phyloP scores from a whole-genome alignment of 2,888 invertebrate species.

The Zonitis immaculata region DNA sequence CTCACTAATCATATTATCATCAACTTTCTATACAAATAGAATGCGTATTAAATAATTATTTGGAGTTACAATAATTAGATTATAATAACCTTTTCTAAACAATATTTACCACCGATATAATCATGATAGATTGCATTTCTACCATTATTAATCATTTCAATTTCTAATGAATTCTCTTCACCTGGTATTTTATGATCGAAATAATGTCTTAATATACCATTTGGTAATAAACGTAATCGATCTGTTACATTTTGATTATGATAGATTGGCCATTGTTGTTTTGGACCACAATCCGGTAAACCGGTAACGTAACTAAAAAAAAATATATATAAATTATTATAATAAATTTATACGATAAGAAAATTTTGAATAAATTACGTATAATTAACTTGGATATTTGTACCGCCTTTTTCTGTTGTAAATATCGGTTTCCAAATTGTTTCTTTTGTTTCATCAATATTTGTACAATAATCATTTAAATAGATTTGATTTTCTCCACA shows the following conservation, averaged over 20 bases:
- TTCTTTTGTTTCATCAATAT: constrained; percentile 58
- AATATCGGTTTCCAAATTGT: constrained; percentile 60
- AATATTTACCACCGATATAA: constrained; percentile 71
- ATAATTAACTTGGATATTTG: constrained; percentile 53
- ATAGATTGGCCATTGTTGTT: constrained; percentile 65
- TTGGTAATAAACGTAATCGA: constrained; percentile 60
- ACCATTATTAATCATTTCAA: constrained; percentile 43
- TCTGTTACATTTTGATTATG: constrained; percentile 59
- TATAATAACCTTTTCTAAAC: constrained; percentile 66
- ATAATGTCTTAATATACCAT: constrained; percentile 70
- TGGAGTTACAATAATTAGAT: no score
- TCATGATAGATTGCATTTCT: constrained; percentile 61
- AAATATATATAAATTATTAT: no score
- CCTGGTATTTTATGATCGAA: constrained; percentile 55
- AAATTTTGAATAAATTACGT: no score
- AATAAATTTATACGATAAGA: no score
- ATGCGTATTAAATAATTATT: no score
- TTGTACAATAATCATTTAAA: constrained; percentile 62
- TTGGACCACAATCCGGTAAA: constrained; percentile 64
- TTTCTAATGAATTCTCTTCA: constrained; percentile 44
- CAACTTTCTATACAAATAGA: constrained; percentile 53
- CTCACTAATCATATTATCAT: constrained; percentile 55
- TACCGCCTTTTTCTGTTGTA: constrained; percentile 58
- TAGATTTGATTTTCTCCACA: constrained; percentile 69
- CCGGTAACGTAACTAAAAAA: constrained; percentile 57